Evolutionary conservation across 2,113 vertebrate species (phyloP).

Genomic region (Nothocercus julius): DNA sequence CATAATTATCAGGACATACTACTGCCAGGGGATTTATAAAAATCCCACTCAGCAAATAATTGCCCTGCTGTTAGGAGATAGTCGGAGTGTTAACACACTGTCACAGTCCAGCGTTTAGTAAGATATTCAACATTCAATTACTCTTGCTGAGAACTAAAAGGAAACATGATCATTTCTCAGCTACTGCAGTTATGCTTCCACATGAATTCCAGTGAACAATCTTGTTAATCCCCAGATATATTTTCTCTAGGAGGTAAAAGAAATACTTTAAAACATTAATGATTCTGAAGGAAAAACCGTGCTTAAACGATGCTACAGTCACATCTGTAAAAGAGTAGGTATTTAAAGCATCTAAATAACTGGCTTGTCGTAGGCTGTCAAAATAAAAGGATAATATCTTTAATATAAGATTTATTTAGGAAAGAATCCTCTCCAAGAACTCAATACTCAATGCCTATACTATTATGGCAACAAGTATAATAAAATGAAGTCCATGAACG

Average conservation of each 20-base stretch:
- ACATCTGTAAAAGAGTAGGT: not conserved
- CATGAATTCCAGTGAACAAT: constrained; percentile 61
- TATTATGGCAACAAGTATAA: not conserved
- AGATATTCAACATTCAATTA: constrained; percentile 83
- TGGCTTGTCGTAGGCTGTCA: not conserved
- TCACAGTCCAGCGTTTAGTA: constrained; percentile 80
- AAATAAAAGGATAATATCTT: not conserved
- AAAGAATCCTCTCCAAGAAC: not conserved
- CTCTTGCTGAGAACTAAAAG: constrained; percentile 78
- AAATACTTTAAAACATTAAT: constrained; percentile 21
- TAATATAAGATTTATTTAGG: not conserved
- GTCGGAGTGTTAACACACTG: constrained; percentile 80
- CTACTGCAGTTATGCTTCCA: constrained; percentile 58
- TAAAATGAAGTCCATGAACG: not conserved
- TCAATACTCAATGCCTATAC: not conserved
- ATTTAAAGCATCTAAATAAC: not conserved
- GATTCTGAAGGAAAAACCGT: not conserved
- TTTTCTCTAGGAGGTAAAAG: constrained; percentile 19
- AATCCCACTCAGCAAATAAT: constrained; percentile 86
- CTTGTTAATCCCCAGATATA: constrained; percentile 46
- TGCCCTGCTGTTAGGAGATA: constrained; percentile 83
- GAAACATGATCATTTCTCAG: constrained; percentile 80
- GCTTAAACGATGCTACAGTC: not conserved
- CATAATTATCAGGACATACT: constrained; percentile 88
- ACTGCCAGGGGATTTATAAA: constrained; percentile 86